Conservation (phyloP, 2,888 invertebrate genomes). For the Phytoseiulus persimilis region DNA sequence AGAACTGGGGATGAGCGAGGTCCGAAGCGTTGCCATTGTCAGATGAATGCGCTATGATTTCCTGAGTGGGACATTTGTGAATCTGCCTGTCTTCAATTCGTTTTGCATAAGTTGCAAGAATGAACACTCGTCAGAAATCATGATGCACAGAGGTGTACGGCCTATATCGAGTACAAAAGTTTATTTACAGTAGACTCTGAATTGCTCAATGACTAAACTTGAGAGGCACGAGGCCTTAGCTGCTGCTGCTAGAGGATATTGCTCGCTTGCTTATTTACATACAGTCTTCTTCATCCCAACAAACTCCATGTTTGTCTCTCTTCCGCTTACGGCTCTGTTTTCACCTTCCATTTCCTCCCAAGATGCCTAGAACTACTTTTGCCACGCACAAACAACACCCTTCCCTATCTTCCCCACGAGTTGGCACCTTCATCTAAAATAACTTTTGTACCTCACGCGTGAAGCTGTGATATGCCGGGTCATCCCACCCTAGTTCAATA, state of each 20-base stretch:
- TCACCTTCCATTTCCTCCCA: neutral
- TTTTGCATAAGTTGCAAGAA: too few species aligned
- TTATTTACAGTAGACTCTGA: slow-evolving; percentile 38
- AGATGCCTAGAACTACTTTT: neutral
- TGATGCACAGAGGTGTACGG: neutral
- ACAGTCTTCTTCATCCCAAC: neutral
- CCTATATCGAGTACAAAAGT: slow-evolving; percentile 26
- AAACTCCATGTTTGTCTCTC: neutral
- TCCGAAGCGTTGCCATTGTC: too few species aligned
- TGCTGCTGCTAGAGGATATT: slow-evolving; percentile 23
- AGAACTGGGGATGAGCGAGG: too few species aligned
- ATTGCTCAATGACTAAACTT: slow-evolving; percentile 36
- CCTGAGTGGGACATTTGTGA: too few species aligned
- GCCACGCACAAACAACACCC: neutral
- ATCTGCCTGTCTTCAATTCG: too few species aligned
- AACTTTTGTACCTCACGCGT: neutral
- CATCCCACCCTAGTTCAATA: neutral
- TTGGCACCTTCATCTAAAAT: slow-evolving; percentile 34
- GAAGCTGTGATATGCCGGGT: neutral
- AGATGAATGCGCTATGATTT: too few species aligned
- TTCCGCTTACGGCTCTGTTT: neutral
- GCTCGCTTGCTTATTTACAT: neutral
- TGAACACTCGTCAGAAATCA: too few species aligned
- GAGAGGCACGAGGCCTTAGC: neutral
- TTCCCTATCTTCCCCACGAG: slow-evolving; percentile 10